Base-by-base conservation (phyloP, 2,797 vertebrate species). In the Sebastes cheni region DNA sequence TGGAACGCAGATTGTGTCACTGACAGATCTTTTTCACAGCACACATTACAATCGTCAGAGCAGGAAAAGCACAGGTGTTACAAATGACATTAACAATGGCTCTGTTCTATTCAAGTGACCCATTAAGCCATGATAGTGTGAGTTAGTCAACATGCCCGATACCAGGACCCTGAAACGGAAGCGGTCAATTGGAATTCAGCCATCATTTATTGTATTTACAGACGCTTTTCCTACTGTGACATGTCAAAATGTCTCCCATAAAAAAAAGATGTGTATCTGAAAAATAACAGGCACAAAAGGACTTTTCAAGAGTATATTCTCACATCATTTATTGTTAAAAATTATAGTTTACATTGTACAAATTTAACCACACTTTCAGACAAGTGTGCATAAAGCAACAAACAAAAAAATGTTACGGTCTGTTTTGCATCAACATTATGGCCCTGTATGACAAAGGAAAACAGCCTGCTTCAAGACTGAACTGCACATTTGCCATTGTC, bases 281-380 rank as follows among this genome's bases (percentile, higher is more conserved):
- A 67, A 54, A 54, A 6, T 1, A 65, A 29, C 11, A 30, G 20
- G 4, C 11, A 46, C 13, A 36, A 56, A 39, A 62, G 18, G 2
- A 66, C 32, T 8, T 9, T 25, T 12, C 5, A 1, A 14, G 6
- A 52, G 11, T n/a, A 61, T 5, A 52, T 36, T 75, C 12, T 71
- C 2, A 65, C 55, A 72, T 72, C 2, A 58, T 87, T 87, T 87
- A 87, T 88, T 88, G 72, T 50, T 58, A 77, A 66, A 67, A 30
- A 66, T 8, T 66, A 86, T 71, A 79, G 30, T 66, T 76, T 39
- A 70, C 20, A 58, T 36, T 9, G 9, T 70, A 74, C 55, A 78
- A 30, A 73, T 60, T 36, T 25, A 68, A 75, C 25, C 22, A 76
- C 32, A 3, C 14, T 39, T 71, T 36, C 10, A 68, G 18, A 59